phyloP scores from a whole-genome alignment of 2,888 invertebrate species.

The Stratiomys singularior region DNA sequence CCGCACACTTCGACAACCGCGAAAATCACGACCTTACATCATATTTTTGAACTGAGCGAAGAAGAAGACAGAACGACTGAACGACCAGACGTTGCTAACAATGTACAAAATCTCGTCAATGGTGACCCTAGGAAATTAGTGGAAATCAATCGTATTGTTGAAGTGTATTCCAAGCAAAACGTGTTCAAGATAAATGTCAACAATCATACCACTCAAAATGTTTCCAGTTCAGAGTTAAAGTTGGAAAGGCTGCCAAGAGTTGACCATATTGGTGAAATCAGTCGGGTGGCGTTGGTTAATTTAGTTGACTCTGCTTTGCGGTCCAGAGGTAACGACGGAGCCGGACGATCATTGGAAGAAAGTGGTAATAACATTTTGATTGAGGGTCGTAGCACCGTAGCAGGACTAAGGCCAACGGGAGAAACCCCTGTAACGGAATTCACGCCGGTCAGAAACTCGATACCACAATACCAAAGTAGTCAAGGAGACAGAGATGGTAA shows the following conservation, averaged over 20 bases:
- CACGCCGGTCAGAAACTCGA: constrained; percentile 58
- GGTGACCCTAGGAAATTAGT: constrained; percentile 69
- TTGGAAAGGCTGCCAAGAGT: constrained; percentile 72
- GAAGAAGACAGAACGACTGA: constrained; percentile 59
- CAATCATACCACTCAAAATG: constrained; percentile 32
- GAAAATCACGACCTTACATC: constrained; percentile 65
- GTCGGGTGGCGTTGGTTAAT: constrained; percentile 75
- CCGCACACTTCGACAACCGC: constrained; percentile 56
- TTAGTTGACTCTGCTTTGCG: constrained; percentile 67
- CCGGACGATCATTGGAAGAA: constrained; percentile 18
- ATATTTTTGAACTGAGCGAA: constrained; percentile 66
- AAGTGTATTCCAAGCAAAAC: constrained; percentile 74
- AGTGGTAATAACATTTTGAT: constrained; percentile 60
- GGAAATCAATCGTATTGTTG: constrained; percentile 76
- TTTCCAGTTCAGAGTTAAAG: constrained; percentile 67
- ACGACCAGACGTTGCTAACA: background rate
- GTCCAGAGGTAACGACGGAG: constrained; percentile 7
- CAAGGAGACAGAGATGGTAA: constrained; percentile 1
- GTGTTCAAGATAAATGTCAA: constrained; percentile 67
- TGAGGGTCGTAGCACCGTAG: constrained; percentile 64
- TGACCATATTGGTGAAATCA: constrained; percentile 77
- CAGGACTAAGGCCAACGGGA: constrained; percentile 64
- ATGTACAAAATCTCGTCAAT: constrained; percentile 7
- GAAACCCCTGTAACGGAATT: constrained; percentile 50
- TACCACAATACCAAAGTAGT: constrained; percentile 48